Base-by-base conservation (phyloP, 1,140 invertebrate genomes). In the Drosophila fuyamai region DNA sequence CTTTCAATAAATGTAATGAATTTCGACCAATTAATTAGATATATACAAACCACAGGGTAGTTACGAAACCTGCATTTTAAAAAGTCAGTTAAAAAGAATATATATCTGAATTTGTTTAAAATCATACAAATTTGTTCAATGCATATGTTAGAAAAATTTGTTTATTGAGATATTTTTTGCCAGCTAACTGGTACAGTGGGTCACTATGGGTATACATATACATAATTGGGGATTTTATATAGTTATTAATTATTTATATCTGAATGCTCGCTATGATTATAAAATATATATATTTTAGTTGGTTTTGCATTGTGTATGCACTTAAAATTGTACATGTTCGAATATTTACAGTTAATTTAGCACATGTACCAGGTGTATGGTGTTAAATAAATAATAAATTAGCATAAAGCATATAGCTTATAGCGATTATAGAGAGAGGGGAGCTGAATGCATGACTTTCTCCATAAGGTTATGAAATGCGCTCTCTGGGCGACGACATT, bases 101-200 rank as follows among this genome's bases (percentile, higher is more conserved):
- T 8, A 8, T 8, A 7, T 9, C 41, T 43, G 8, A 14, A 16
- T 3, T 5, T 12, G 5, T 23, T 23, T 14, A 13, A 40, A 40
- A 40, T 16, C 0, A 12, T 48, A 5, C n/a, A 66, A 27, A 16
- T 18, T 4, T 3, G 3, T 38, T 38, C 2, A 46, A 18, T 23
- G 3, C n/a, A 48, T 76, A 75, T 85, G 82, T 86, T 86, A 86
- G 79, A 86, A 86, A 88, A 86, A 79, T 66, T 76, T 75, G 51
- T 86, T 86, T 86, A 86, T 86, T 86, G 83, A 86, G 83, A 86
- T 88, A 82, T 86, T 82, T 78, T 71, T 79, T 76, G 73, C 82
- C 75, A 63, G 75, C 72, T 65, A 72, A 75, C 75, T 86, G 79
- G 83, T 86, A 88, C 84, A 76, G 83, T 88, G 83, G 78, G 62